Conservation (phyloP, 2,888 invertebrate species). For the Perizoma affinitatum region DNA sequence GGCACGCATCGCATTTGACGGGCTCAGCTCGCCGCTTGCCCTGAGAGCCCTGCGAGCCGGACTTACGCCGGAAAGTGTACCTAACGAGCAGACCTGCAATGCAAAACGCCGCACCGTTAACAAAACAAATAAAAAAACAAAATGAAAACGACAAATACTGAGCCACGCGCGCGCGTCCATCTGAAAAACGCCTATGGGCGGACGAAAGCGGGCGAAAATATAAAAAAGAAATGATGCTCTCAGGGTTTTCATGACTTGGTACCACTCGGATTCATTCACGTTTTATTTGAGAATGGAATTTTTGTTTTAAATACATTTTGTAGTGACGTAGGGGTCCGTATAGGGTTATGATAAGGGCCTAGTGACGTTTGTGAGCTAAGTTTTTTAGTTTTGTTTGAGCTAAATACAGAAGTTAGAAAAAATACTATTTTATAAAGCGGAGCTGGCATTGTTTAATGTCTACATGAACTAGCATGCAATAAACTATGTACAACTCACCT, state of each 20-base stretch:
- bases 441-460: conserved; percentile 29
- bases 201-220: conserved; percentile 74
- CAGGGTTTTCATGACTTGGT: conserved; percentile 72
- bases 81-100: conserved; percentile 85
- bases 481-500: conserved; percentile 80
- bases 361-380: conserved; percentile 51
- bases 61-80: conserved; percentile 85
- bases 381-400: conserved; percentile 56
- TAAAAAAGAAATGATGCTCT: conserved; percentile 66
- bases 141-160: conserved; percentile 68
- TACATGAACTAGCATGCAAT: conserved; percentile 23
- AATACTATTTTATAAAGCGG: conserved; percentile 33
- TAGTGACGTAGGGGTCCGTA: conserved; percentile 50
- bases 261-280: conserved; percentile 68
- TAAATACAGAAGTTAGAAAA: conserved; percentile 63
- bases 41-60: conserved; percentile 82
- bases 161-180: conserved; percentile 78
- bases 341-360: conserved; percentile 49
- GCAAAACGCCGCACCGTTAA: conserved; percentile 84
- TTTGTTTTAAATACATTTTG: conserved; percentile 49
- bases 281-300: conserved; percentile 67
- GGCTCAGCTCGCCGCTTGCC: conserved; percentile 80
- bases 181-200: conserved; percentile 79
- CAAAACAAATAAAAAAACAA: conserved; percentile 76
- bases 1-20: conserved; percentile 84